Base-by-base conservation (phyloP, 2,888 invertebrate genomes). In the Brachylomia viminalis region DNA sequence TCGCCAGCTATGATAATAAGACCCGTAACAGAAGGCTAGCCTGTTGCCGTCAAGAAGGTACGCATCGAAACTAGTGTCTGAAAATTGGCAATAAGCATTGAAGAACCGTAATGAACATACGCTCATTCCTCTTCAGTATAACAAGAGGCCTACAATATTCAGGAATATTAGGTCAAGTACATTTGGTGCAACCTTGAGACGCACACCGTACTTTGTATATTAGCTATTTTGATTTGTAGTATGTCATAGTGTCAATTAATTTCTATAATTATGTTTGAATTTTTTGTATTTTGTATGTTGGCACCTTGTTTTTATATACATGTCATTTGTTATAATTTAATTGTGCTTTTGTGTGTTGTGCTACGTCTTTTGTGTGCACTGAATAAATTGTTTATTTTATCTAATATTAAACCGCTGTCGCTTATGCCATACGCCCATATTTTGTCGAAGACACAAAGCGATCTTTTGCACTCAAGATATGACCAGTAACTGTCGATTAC, bases 401-500 rank as follows among this genome's bases (percentile, higher is more conserved):
- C n/a, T n/a, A n/a, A n/a, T n/a, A 5, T 20, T 27, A 74, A 64
- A 62, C 10, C 75, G 62, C 80, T n/a, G 0, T 27, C 66, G 27
- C 72, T 70, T 75, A 67, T 64, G 30, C 0, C 59, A 10, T 8
- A 45, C 11, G 11, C 47, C 4, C 8, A 47, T 11, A 56, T 47
- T 38, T 72, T 75, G 61, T 33, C 23, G 23, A 56, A 56, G 69
- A 80, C 80, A 72, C 49, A 52, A 23, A 72, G 65, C 72, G 20
- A 69, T 84, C 52, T 54, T 70, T 75, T 66, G 65, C 20, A 30
- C 83, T 72, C 49, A 72, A 84, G 69, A 70, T 82, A 82, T 75
- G 84, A 75, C 69, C 81, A 52, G 80, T 66, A 61, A 75, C 61
- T 84, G 74, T 65, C 65, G 52, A 45, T 58, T 47, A n/a, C 59